Conservation (phyloP, 2,888 invertebrate species). For the Hymenopus coronatus region DNA sequence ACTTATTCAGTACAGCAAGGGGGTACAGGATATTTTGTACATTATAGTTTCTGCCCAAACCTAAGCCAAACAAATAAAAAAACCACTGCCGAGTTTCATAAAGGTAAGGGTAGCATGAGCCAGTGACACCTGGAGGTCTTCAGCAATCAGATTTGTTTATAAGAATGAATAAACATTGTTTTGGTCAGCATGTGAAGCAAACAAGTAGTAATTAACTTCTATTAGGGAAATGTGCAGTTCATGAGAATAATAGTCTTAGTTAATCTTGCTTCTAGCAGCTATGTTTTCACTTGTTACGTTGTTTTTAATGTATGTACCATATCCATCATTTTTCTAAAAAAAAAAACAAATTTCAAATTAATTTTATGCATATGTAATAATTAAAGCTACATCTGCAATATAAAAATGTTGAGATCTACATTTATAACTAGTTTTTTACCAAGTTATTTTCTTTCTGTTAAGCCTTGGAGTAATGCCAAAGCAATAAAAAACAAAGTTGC, state of each 20-base stretch:
- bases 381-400: background rate
- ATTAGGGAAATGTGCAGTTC: background rate
- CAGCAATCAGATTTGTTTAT: background rate
- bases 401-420: background rate
- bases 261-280: background rate
- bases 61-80: background rate
- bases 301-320: background rate
- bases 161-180: background rate
- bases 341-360: background rate
- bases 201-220: background rate
- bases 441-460: background rate
- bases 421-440: background rate
- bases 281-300: background rate
- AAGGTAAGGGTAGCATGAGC: background rate
- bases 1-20: background rate
- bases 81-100: background rate
- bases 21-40: background rate
- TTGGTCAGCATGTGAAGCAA: background rate
- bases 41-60: background rate
- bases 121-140: background rate
- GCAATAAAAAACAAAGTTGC: background rate
- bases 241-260: background rate
- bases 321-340: background rate
- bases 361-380: background rate
- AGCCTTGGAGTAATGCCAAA: background rate